Base-by-base conservation (phyloP, 2,888 invertebrate species). In the Clanis bilineata region DNA sequence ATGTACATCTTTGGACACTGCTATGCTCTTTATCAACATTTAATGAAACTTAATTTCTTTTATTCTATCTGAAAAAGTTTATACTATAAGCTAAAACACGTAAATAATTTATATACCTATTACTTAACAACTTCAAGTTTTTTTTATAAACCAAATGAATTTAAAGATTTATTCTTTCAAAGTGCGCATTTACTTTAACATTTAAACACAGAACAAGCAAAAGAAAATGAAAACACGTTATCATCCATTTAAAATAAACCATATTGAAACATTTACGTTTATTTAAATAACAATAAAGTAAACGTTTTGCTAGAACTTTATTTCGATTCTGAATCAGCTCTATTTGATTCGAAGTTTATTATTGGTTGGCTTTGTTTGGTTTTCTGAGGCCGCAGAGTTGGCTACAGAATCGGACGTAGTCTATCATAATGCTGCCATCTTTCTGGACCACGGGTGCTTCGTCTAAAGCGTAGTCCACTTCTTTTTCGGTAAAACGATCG, bases 331-430 rank as follows among this genome's bases (percentile, higher is more conserved):
- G 64, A 51, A 56, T 54, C 57, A 60, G 60, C 62, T 60, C 59
- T 44, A 60, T 60, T 61, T 21, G 36, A 23, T 57, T 57, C 18
- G 15, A 25, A 47, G 39, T 56, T 59, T 56, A 61, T 56, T 64
- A 56, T 7, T 62, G 62, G 54, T 72, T 59, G 41, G 67, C 71
- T 74, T 83, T 89, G 25, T 77, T 83, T 1, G 84, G 72, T 72
- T 94, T 94, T 47, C 93, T 86, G 64, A 95, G 81, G 6, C 95
- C 94, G 56, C 93, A 92, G 2, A 95, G 85, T 70, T 93, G 92
- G 65, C 92, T 93, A 77, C 94, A 94, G 73, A 95, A 95, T 38
- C 93, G 93, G 15, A 93, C 86, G 73, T 95, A 95, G 75, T 95
- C 94, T 63, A 95, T 94, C 93, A 94, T 93, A 28, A 83, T 79